These are phyloP conservation scores for Callionymus lyra DNA, from an alignment of 2,113 vertebrate species.

Conservation along the genomic window DNA sequence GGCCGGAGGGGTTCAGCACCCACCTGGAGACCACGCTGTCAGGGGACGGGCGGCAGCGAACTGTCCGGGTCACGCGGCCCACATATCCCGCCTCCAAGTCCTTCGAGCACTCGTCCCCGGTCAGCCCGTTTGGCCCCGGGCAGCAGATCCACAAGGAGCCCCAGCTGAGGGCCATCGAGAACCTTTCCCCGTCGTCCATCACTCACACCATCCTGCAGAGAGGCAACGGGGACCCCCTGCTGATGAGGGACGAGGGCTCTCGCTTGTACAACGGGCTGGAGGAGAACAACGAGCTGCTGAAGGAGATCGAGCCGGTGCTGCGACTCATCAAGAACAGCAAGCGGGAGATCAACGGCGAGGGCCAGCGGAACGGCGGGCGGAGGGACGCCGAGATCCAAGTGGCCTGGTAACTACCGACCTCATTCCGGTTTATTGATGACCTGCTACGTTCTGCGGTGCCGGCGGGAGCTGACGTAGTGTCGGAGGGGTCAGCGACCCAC, in stretches of 20 bases:
- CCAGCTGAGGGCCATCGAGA: slow-evolving; percentile 62
- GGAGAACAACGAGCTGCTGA: slow-evolving; percentile 80
- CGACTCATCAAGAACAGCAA: slow-evolving; percentile 75
- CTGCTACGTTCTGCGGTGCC: not conserved
- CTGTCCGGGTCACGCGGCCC: slow-evolving; percentile 82
- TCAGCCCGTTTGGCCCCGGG: slow-evolving; percentile 34
- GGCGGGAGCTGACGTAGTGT: too few relatives aligned
- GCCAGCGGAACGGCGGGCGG: slow-evolving; percentile 64
- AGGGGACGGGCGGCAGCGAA: slow-evolving; percentile 84
- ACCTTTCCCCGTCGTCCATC: slow-evolving; percentile 65
- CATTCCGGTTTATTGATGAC: slow-evolving; percentile 19
- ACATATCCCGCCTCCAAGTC: slow-evolving; percentile 59
- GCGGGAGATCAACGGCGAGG: slow-evolving; percentile 67
- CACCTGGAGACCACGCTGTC: slow-evolving; percentile 92
- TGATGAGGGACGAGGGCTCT: slow-evolving; percentile 51
- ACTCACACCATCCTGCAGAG: slow-evolving; percentile 45
- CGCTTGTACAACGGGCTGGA: slow-evolving; percentile 68
- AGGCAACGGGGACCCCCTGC: slow-evolving; percentile 41
- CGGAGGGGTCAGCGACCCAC: too few relatives aligned
- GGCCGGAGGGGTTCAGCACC: slow-evolving; percentile 92
- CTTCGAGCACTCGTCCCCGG: slow-evolving; percentile 68
- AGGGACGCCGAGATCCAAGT: slow-evolving; percentile 84
- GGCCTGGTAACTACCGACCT: slow-evolving; percentile 75
- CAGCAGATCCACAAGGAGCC: slow-evolving; percentile 69
- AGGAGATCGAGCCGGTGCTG: slow-evolving; percentile 87